phyloP scores from a whole-genome alignment of 2,888 invertebrate species.

The Ectobius pallidus region DNA sequence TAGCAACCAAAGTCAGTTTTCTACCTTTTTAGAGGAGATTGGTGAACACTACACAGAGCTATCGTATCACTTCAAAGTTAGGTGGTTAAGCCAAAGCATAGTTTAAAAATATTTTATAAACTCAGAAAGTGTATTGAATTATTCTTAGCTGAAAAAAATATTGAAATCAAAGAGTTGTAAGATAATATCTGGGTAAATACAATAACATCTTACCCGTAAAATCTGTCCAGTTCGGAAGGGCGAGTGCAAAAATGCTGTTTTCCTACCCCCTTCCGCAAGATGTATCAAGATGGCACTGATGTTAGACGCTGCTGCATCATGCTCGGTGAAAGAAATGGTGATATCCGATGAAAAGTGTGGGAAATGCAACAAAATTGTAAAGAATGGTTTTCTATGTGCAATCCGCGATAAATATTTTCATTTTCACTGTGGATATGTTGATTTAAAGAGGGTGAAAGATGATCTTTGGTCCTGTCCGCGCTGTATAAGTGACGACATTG shows the following conservation, averaged over 20 bases:
- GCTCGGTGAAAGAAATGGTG: neutral
- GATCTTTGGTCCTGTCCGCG: too few relatives aligned
- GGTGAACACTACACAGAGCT: too few relatives aligned
- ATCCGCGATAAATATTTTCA: too few relatives aligned
- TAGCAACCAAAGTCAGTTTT: neutral
- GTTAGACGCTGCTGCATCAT: too few relatives aligned
- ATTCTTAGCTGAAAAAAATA: neutral
- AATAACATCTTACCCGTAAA: too few relatives aligned
- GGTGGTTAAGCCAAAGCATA: conserved; percentile 10
- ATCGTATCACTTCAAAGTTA: conserved; percentile 8
- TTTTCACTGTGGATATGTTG: too few relatives aligned
- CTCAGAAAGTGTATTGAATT: neutral
- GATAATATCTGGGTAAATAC: too few relatives aligned
- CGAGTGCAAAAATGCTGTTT: too few relatives aligned
- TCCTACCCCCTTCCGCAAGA: neutral
- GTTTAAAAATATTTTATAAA: neutral
- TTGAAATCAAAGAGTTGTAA: too few relatives aligned
- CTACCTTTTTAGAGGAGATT: conserved; percentile 5
- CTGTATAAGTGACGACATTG: too few relatives aligned
- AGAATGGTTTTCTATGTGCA: too few relatives aligned
- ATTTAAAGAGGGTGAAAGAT: neutral
- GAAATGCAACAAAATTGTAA: too few relatives aligned
- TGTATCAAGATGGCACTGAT: neutral
- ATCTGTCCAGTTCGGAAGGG: neutral
- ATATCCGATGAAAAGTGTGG: neutral